Percentiles rank a stretch among this genome's conserved stretches.
Conservation (phyloP, 2,888 invertebrate species). For the Ormyrus pomaceus region DNA sequence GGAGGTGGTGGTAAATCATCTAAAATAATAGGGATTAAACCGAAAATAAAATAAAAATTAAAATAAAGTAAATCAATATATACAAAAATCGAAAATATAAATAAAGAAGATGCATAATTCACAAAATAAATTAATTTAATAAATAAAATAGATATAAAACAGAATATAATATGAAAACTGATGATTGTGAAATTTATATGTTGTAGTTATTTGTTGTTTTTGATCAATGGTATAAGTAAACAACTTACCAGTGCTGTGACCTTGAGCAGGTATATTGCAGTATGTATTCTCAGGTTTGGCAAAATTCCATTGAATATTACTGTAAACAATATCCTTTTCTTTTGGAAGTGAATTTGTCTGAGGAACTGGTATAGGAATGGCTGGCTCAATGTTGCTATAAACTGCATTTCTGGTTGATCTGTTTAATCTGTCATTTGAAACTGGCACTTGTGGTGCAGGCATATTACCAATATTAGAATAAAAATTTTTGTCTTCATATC, state of each 20-base stretch:
- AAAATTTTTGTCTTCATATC: conserved; percentile 71
- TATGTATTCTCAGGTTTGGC: conserved; percentile 78
- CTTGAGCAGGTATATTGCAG: conserved; percentile 77
- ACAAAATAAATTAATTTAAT: conserved; percentile 21
- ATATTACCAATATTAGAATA: conserved; percentile 72
- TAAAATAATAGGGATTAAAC: conserved; percentile 53
- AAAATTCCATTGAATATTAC: conserved; percentile 77
- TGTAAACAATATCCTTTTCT: conserved; percentile 77
- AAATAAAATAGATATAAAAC: conserved; percentile 10
- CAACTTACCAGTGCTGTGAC: conserved; percentile 66
- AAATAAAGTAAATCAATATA: conserved; percentile 29
- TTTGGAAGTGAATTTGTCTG: conserved; percentile 63
- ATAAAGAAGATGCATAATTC: conserved; percentile 9
- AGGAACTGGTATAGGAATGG: conserved; percentile 67
- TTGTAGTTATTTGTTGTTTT: background rate
- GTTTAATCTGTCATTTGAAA: conserved; percentile 64
- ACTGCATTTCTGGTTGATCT: conserved; percentile 68
- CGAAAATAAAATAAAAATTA: conserved; percentile 31
- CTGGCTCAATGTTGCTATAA: conserved; percentile 73
- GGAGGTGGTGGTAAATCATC: conserved; percentile 81
- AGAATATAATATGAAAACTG: conserved; percentile 18
- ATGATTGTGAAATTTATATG: conserved; percentile 20
- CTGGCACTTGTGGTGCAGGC: conserved; percentile 69
- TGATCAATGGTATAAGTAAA: conserved; percentile 12
- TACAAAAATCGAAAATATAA: conserved; percentile 21